phyloP scores from a whole-genome alignment of 2,113 vertebrate species.

The Alethe castanea region DNA sequence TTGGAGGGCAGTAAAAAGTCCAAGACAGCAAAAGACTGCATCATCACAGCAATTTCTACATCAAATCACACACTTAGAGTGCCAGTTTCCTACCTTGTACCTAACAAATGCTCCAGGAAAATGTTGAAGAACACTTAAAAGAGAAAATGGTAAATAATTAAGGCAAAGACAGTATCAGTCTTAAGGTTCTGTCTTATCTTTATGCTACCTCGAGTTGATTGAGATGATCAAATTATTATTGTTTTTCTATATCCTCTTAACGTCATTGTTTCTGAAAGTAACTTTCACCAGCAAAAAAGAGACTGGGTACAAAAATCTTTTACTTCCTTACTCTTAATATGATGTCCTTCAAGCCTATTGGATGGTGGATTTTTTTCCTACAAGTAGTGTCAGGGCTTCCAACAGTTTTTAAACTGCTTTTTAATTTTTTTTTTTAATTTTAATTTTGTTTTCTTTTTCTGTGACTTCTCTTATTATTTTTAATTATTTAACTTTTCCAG shows the following conservation, averaged over 20 bases:
- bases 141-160: neutral
- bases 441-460: neutral
- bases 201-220: neutral
- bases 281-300: neutral
- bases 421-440: neutral
- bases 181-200: neutral
- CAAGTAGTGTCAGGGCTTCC: neutral
- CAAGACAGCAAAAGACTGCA: neutral
- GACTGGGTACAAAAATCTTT: neutral
- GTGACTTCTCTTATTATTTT: neutral
- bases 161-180: fast-evolving
- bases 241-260: neutral
- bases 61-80: neutral
- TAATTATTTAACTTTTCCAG: neutral
- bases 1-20: neutral
- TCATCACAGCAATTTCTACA: neutral
- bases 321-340: neutral
- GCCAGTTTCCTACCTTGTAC: neutral
- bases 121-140: neutral
- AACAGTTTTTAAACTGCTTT: neutral
- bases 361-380: neutral
- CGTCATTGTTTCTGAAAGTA: neutral
- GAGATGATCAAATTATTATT: neutral
- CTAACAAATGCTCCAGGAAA: neutral
- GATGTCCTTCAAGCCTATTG: neutral